Percentiles rank a stretch among this genome's conserved stretches.
Evolutionary conservation across 2,113 vertebrate species (phyloP).

Genomic region (Hippocampus comes): DNA sequence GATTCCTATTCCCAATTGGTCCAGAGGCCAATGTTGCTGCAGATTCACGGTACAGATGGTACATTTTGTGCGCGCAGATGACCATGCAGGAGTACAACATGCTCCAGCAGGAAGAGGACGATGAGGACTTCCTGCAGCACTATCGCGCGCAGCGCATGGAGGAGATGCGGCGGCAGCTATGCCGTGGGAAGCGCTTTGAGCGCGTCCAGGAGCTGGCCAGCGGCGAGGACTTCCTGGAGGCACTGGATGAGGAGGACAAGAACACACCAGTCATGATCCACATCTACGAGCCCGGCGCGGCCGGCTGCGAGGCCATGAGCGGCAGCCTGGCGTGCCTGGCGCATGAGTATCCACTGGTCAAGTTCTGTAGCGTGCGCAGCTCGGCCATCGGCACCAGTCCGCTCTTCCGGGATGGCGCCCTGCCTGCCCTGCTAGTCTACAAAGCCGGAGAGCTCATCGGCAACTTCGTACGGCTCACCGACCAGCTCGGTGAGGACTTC

Average conservation of each 20-base stretch:
- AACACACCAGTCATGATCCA: constrained; percentile 88
- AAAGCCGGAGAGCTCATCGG: constrained; percentile 91
- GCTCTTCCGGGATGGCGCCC: constrained; percentile 84
- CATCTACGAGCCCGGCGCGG: constrained; percentile 87
- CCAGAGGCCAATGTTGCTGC: neutral
- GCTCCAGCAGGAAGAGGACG: constrained; percentile 79
- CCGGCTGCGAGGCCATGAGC: constrained; percentile 85
- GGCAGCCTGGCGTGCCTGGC: constrained; percentile 93
- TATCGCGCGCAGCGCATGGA: constrained; percentile 96
- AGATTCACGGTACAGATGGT: neutral
- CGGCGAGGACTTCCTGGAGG: constrained; percentile 88
- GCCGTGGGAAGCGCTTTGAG: constrained; percentile 81
- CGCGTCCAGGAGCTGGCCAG: constrained; percentile 83
- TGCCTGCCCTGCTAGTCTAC: constrained; percentile 91
- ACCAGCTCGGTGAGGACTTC: constrained; percentile 97
- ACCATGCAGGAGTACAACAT: constrained; percentile 86
- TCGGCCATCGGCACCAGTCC: constrained; percentile 87
- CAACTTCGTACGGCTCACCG: constrained; percentile 94
- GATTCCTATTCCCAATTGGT: no score
- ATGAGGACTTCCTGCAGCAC: constrained; percentile 89
- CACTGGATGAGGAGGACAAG: constrained; percentile 88
- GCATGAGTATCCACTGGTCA: constrained; percentile 86
- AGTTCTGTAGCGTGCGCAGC: constrained; percentile 90
- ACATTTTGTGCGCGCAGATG: constrained; percentile 69
- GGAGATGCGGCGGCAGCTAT: constrained; percentile 89